These are phyloP conservation scores for Bergia sp. DNA, from an alignment of 92 coral and sea anemone genomes.

Conservation along the genomic window DNA sequence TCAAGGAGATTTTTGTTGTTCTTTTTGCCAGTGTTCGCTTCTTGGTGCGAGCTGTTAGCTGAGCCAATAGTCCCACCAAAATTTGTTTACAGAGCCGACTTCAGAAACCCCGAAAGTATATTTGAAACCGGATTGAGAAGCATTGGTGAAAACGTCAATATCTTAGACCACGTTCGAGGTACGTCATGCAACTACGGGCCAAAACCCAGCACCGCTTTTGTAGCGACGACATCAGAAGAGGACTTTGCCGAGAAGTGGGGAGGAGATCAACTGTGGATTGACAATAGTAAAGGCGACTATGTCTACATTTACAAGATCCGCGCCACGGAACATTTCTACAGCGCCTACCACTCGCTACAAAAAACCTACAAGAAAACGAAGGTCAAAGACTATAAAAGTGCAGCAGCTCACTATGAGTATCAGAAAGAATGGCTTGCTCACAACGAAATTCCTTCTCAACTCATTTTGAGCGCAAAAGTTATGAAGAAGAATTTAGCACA, in stretches of 20 bases:
- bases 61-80: not conserved
- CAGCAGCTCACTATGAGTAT: conserved; percentile 6
- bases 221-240: conserved; percentile 31
- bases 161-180: conserved; percentile 21
- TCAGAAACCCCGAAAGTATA: conserved; percentile 4
- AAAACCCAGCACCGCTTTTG: conserved; percentile 37
- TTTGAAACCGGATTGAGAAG: not conserved
- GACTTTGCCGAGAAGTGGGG: conserved; percentile 25
- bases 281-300: conserved; percentile 10
- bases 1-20: not conserved
- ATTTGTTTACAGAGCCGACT: conserved; percentile 32
- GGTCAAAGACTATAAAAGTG: conserved; percentile 8
- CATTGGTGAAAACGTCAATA: conserved; percentile 8
- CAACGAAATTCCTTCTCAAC: not conserved
- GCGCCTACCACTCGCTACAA: conserved; percentile 22
- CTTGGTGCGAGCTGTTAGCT: not conserved
- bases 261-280: conserved; percentile 30
- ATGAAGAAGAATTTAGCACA: conserved; percentile 4
- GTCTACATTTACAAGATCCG: conserved; percentile 40
- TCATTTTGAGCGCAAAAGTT: conserved; percentile 12
- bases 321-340: conserved; percentile 28
- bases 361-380: conserved; percentile 1
- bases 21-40: not conserved
- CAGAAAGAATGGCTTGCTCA: conserved; percentile 38
- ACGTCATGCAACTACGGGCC: conserved; percentile 27